Conservation (phyloP, 2,888 invertebrate species). For the Brachyptera risi region DNA sequence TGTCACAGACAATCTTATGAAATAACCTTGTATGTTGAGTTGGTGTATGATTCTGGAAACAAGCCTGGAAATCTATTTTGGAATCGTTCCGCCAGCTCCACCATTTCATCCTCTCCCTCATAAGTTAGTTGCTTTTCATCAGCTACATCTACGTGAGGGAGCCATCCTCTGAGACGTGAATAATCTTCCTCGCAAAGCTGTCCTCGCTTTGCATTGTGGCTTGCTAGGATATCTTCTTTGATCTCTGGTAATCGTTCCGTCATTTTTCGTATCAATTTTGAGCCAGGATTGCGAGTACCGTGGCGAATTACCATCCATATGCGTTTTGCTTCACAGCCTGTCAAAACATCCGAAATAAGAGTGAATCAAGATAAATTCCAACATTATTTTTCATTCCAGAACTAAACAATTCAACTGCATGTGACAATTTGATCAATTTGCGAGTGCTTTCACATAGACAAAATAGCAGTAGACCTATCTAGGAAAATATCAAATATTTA, state of each 20-base stretch:
- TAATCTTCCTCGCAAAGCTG: slow-evolving; percentile 46
- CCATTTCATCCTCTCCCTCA: slow-evolving; percentile 76
- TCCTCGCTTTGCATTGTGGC: slow-evolving; percentile 51
- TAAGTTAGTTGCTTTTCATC: slow-evolving; percentile 59
- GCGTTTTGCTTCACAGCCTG: slow-evolving; percentile 61
- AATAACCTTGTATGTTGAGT: slow-evolving; percentile 57
- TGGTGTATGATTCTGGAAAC: slow-evolving; percentile 58
- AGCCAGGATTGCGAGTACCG: slow-evolving; percentile 70
- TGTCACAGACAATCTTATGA: too few species aligned
- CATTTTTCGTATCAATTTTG: slow-evolving; percentile 53
- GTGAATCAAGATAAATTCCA: too few species aligned
- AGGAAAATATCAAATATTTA: too few species aligned
- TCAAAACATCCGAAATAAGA: too few species aligned
- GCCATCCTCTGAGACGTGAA: slow-evolving; percentile 56
- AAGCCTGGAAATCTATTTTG: slow-evolving; percentile 64
- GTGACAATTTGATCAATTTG: too few species aligned
- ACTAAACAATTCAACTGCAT: too few species aligned
- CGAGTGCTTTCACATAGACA: too few species aligned
- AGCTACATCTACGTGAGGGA: slow-evolving; percentile 47
- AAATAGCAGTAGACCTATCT: too few species aligned
- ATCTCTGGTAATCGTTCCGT: slow-evolving; percentile 51
- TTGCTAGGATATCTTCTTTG: slow-evolving; percentile 52
- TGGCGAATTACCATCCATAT: slow-evolving; percentile 75
- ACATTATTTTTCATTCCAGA: too few species aligned
- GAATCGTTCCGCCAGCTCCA: slow-evolving; percentile 67